Conservation (phyloP, 2,888 invertebrate genomes). For the Temnothorax unifasciatus region DNA sequence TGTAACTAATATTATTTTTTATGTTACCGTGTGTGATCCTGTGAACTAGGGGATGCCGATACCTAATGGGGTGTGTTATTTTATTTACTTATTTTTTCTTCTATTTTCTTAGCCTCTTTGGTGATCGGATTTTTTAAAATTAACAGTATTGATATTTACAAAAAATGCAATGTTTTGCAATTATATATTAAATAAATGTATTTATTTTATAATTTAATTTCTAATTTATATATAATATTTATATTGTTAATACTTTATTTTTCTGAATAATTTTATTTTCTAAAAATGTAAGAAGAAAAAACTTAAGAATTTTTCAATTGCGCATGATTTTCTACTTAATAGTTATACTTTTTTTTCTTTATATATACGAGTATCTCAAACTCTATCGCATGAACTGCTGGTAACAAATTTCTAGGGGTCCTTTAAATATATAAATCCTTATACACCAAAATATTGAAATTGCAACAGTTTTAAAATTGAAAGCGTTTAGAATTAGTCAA, state of each 20-base stretch:
- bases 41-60: slow-evolving; percentile 90
- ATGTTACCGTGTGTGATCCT: slow-evolving; percentile 83
- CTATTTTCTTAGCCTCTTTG: slow-evolving; percentile 64
- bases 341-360: neutral
- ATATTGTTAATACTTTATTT: neutral
- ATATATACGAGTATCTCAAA: neutral
- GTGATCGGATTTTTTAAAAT: slow-evolving; percentile 45
- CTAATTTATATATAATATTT: neutral
- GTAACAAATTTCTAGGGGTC: neutral
- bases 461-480: too few species aligned
- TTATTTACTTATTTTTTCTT: slow-evolving; percentile 83
- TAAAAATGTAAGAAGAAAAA: neutral
- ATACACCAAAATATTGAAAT: too few species aligned
- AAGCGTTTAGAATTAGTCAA: too few species aligned
- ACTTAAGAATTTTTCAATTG: neutral
- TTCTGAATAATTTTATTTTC: neutral
- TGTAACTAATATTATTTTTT: slow-evolving; percentile 83
- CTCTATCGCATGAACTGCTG: neutral
- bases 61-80: slow-evolving; percentile 90
- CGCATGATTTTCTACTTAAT: neutral
- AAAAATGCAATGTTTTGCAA: neutral
- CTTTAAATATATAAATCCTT: too few species aligned
- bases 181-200: neutral
- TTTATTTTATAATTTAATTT: neutral
- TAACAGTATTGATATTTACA: neutral